These are phyloP conservation scores for Balaeniceps rex DNA, from an alignment of 2,113 vertebrate species.

Conservation along the genomic window DNA sequence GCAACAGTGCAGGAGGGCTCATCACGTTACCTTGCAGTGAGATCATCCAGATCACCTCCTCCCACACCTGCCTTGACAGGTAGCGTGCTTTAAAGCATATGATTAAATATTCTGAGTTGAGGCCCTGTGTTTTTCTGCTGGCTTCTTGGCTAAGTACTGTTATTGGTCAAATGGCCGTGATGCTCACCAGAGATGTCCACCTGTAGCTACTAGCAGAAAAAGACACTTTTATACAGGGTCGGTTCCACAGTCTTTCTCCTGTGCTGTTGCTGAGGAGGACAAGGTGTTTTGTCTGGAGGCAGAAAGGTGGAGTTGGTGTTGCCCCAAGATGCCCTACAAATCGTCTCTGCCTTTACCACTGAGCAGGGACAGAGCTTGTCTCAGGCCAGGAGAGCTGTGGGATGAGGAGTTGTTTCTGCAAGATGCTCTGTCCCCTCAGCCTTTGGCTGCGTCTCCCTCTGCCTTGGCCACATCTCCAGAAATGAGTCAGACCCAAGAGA, in stretches of 20 bases:
- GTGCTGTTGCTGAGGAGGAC: neutral
- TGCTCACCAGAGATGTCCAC: neutral
- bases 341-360: neutral
- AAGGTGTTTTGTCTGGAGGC: neutral
- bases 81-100: neutral
- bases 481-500: neutral
- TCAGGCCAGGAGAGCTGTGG: neutral
- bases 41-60: neutral
- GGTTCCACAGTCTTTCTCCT: neutral
- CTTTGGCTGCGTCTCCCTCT: neutral
- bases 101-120: neutral
- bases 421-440: neutral
- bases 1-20: neutral
- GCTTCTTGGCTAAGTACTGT: neutral
- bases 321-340: neutral
- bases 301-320: neutral
- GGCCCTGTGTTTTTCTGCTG: neutral
- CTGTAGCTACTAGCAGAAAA: neutral
- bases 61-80: neutral
- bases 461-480: neutral
- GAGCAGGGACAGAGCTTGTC: neutral
- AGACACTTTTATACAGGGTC: neutral
- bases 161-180: fast-evolving
- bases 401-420: neutral
- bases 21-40: neutral